A percentile compares a stretch with the other conserved stretches of the same genome.
Conservation (phyloP, 2,888 invertebrate genomes). For the Drosophila picticornis region DNA sequence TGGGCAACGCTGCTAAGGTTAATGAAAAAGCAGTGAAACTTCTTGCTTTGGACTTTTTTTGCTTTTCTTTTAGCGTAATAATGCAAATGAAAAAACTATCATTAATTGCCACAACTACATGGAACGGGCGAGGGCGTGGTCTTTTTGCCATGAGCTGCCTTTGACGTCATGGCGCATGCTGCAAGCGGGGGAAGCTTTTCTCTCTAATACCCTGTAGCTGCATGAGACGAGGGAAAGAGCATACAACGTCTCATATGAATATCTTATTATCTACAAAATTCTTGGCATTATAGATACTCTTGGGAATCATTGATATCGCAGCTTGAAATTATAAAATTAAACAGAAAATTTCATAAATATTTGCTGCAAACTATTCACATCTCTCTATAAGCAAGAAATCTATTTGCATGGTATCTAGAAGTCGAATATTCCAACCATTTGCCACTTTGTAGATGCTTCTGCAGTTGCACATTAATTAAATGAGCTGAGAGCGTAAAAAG, state of each 20-base stretch:
- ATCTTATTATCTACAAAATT: neutral
- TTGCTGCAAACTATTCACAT: neutral
- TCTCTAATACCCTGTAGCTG: constrained; percentile 24
- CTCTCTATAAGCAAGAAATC: neutral
- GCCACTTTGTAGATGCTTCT: neutral
- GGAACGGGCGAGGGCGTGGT: constrained; percentile 47
- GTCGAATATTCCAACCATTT: neutral
- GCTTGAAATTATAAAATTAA: neutral
- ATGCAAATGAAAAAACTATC: constrained; percentile 62
- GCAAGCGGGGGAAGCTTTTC: neutral
- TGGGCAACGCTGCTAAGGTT: constrained; percentile 9
- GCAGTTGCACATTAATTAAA: constrained; percentile 64
- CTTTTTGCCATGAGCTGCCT: constrained; percentile 19
- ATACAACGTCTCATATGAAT: neutral
- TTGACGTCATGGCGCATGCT: constrained; percentile 36
- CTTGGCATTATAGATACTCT: neutral
- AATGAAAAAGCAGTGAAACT: constrained; percentile 56
- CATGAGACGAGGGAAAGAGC: neutral
- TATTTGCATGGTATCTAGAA: constrained; percentile 1
- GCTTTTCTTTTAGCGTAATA: constrained; percentile 24
- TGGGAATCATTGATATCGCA: neutral
- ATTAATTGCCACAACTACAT: constrained; percentile 63
- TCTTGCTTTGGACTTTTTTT: constrained; percentile 20
- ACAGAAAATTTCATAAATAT: neutral
- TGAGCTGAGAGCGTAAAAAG: constrained; percentile 71